A percentile compares a stretch with the other conserved stretches of the same genome.
phyloP scores from a whole-genome alignment of 2,113 vertebrate genomes.

The Odobenus rosmarus region DNA sequence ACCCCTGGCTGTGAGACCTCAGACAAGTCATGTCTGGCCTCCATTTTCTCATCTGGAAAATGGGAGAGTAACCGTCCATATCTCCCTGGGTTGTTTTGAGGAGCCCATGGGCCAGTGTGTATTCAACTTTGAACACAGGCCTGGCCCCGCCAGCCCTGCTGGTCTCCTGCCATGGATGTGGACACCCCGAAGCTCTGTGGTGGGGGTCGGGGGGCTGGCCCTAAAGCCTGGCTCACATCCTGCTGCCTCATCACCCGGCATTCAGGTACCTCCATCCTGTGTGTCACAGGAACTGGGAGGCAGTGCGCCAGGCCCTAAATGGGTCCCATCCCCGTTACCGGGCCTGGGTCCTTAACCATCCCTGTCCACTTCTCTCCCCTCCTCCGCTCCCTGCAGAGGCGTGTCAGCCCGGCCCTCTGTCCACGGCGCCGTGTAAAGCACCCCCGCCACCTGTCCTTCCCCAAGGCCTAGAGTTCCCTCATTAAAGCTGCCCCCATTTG shows the following conservation, averaged over 20 bases:
- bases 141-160: no score
- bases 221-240: neutral
- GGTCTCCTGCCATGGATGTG: neutral
- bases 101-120: neutral
- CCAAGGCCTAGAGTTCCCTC: neutral
- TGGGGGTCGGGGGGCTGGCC: neutral
- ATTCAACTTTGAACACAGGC: no score
- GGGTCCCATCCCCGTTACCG: neutral
- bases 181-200: neutral
- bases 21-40: neutral
- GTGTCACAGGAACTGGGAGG: neutral
- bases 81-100: neutral
- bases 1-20: neutral
- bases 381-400: neutral
- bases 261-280: neutral
- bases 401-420: rapidly evolving
- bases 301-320: rapidly evolving
- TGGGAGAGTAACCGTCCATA: neutral
- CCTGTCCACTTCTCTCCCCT: neutral
- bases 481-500: rapidly evolving
- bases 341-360: rapidly evolving
- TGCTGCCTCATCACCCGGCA: neutral
- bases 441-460: neutral
- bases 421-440: neutral
- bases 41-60: neutral